Evolutionary conservation across 2,113 vertebrate genomes (phyloP).

Genomic region (Tautogolabrus adspersus): DNA sequence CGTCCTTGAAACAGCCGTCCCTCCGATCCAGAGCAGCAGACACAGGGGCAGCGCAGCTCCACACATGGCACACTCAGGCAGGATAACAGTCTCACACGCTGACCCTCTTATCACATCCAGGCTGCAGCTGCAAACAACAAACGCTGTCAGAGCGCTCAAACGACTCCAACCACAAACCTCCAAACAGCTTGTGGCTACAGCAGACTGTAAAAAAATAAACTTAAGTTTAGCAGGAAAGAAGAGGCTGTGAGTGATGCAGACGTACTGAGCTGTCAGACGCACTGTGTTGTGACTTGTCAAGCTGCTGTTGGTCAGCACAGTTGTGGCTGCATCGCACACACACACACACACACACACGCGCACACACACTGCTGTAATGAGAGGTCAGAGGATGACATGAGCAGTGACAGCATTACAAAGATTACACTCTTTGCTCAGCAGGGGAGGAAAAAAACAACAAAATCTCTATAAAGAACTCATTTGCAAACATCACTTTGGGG

Average conservation of each 20-base stretch:
- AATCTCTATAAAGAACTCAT: too few species aligned
- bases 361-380: conserved; percentile 16
- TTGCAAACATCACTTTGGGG: too few species aligned
- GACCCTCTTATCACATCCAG: conserved; percentile 44
- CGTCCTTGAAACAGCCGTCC: conserved; percentile 21
- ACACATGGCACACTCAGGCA: conserved; percentile 50
- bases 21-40: conserved; percentile 60
- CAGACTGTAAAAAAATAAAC: not conserved
- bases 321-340: conserved; percentile 38
- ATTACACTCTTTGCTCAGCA: not conserved
- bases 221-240: not conserved
- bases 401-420: conserved; percentile 16
- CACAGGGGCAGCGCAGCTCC: conserved; percentile 34
- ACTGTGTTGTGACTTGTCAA: conserved; percentile 28
- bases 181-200: not conserved
- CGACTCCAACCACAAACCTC: not conserved
- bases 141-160: not conserved
- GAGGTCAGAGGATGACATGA: conserved; percentile 35
- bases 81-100: conserved; percentile 21
- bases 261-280: conserved; percentile 31
- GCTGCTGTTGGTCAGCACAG: conserved; percentile 39
- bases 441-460: not conserved
- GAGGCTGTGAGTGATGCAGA: conserved; percentile 1
- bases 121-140: conserved; percentile 38
- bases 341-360: not conserved